Conservation (phyloP, 2,113 vertebrate genomes). For the Upupa epops region DNA sequence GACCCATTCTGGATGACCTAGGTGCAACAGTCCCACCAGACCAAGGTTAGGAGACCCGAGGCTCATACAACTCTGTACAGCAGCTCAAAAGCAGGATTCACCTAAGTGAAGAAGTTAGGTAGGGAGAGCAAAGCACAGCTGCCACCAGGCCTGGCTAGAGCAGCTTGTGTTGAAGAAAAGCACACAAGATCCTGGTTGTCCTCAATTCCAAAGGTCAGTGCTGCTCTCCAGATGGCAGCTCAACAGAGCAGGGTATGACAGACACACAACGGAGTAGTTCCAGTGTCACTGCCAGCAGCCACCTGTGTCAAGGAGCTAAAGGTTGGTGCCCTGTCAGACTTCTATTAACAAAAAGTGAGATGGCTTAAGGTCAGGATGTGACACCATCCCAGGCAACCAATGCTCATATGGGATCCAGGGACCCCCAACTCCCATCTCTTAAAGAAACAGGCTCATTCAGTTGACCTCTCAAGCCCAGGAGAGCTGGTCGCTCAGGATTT, state of each 20-base stretch:
- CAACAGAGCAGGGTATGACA: not conserved
- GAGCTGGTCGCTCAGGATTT: not conserved
- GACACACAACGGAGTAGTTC: not conserved
- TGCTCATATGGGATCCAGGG: not conserved
- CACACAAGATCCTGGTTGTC: not conserved
- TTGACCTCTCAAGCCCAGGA: fast-evolving
- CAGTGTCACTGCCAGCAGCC: not conserved
- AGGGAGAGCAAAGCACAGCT: not conserved
- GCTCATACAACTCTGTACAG: fast-evolving
- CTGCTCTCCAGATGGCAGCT: fast-evolving
- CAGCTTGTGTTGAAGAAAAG: not conserved
- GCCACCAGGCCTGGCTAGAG: not conserved
- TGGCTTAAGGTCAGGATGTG: too few species aligned
- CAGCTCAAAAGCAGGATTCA: not conserved
- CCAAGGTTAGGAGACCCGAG: not conserved
- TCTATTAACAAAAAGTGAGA: too few species aligned
- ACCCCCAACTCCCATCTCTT: fast-evolving
- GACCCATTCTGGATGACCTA: not conserved
- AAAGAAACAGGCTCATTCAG: not conserved
- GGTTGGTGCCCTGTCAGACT: not conserved
- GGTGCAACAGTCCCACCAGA: not conserved
- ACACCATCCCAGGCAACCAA: not conserved
- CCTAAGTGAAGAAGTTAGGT: not conserved
- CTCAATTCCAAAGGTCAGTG: not conserved
- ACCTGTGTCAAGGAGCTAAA: not conserved